Evolutionary conservation across 2,888 invertebrate species (phyloP), one percentile per base, ranked within the genome.

Genomic region (Drosophila sordidapex): DNA sequence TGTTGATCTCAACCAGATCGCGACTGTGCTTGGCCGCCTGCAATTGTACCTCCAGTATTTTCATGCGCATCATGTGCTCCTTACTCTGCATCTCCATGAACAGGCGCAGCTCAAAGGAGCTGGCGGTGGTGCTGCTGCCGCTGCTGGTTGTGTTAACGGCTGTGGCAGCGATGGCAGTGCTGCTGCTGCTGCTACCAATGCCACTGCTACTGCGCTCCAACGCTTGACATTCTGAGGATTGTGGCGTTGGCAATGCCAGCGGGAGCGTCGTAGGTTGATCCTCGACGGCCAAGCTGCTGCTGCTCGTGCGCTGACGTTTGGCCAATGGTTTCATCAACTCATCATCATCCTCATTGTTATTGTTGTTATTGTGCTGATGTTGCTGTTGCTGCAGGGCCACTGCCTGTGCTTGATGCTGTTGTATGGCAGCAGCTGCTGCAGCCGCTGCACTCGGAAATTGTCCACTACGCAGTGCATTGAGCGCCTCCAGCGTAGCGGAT

Each of bases 1-100:
- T 95, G 83, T 95, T 95, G 36, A 95, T 92, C 89, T 95, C 95
- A 5, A 95, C 95, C 48, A 95, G 94, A 90, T 95, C 95, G 77
- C 95, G 92, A 79, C 90, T 91, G 66, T 92, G 91, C 86, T 93
- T 93, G 77, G 93, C 93, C 65, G 93, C 92, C 83, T 93, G 92
- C 82, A 93, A 78, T 84, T 93, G 93, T 54, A 93, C 92, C 83
- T 93, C 92, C 61, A 93, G 90, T 65, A 93, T 93, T 79, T 93
- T 93, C 92, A 93, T 92, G 70, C 93, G 92, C 86, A 93, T 88
- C 81, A 91, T 88, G 73, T 93, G 93, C 81, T 93, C 93, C 78
- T 93, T 93, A 79, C 91, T 91, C 74, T 93, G 93, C 93, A 93
- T 93, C 49, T 93, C 93, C 91, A 93, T 92, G 70, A 93, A 92